Evolutionary conservation across 2,888 invertebrate genomes (phyloP).

Genomic region (Calameuta filiformis): DNA sequence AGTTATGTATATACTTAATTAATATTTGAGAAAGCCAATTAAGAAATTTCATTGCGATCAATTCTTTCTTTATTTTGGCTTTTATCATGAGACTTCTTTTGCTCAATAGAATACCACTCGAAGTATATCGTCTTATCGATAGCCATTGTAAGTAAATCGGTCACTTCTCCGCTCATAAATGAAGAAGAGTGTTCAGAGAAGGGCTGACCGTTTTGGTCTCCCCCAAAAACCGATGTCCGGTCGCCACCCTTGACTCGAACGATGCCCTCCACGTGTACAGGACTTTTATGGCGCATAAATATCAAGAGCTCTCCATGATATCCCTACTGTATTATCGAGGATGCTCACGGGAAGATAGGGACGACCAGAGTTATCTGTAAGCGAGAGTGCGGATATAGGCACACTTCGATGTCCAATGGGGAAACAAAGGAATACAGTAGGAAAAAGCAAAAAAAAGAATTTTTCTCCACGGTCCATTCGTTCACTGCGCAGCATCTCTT

Average conservation of each 20-base stretch:
- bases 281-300: slow-evolving; percentile 66
- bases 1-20: not conserved
- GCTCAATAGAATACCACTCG: slow-evolving; percentile 24
- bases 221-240: slow-evolving; percentile 59
- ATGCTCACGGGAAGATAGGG: slow-evolving; percentile 46
- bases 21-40: not conserved
- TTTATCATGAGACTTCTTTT: not conserved
- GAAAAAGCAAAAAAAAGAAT: not conserved
- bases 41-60: not conserved
- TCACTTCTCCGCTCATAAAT: slow-evolving; percentile 58
- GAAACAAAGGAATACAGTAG: not conserved
- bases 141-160: slow-evolving; percentile 61
- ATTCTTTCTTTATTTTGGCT: not conserved
- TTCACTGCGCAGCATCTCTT: not conserved
- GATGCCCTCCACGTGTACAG: slow-evolving; percentile 50
- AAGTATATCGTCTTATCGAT: slow-evolving; percentile 36
- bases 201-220: slow-evolving; percentile 44
- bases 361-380: slow-evolving; percentile 30
- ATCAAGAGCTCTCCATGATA: slow-evolving; percentile 62
- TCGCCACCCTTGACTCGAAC: slow-evolving; percentile 59
- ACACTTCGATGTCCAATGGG: not conserved
- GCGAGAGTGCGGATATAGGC: slow-evolving; percentile 13
- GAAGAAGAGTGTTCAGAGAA: slow-evolving; percentile 39
- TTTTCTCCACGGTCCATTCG: not conserved
- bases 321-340: slow-evolving; percentile 62